Evolutionary conservation across 2,113 vertebrate genomes (phyloP).

Genomic region (Hyaena hyaena): DNA sequence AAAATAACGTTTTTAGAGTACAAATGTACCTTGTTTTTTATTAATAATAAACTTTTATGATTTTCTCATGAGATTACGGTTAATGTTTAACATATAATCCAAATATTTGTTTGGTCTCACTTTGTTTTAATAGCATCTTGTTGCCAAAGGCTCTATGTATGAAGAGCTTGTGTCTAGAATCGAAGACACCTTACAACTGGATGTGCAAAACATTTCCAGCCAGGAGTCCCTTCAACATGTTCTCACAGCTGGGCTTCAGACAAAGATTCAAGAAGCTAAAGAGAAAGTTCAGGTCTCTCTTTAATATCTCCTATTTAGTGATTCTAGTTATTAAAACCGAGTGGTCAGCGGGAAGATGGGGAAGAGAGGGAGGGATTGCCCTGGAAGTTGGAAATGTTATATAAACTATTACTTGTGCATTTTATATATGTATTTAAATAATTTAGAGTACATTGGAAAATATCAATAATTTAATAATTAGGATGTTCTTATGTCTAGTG

Average conservation of each 20-base stretch:
- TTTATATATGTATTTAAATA: not conserved
- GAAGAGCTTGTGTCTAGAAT: conserved; percentile 91
- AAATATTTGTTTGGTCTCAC: not conserved
- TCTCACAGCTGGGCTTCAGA: conserved; percentile 85
- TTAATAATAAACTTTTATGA: not conserved
- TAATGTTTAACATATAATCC: conserved; percentile 3
- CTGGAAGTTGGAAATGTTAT: not conserved
- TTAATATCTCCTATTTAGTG: conserved; percentile 14
- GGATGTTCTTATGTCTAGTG: not conserved
- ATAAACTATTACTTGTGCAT: not conserved
- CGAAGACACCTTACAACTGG: conserved; percentile 89
- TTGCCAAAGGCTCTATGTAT: conserved; percentile 89
- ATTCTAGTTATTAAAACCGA: not conserved
- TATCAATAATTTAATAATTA: conserved; percentile 25
- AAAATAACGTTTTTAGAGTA: not conserved
- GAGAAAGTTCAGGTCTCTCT: conserved; percentile 89
- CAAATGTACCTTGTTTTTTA: not conserved
- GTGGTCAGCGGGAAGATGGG: not conserved
- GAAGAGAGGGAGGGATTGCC: not conserved
- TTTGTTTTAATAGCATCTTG: conserved; percentile 85
- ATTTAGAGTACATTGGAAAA: conserved; percentile 7
- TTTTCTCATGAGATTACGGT: not conserved
- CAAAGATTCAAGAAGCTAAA: conserved; percentile 87
- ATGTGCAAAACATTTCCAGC: conserved; percentile 85
- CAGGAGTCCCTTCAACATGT: conserved; percentile 87